A percentile compares a stretch with the other conserved stretches of the same genome.
Evolutionary conservation across 2,113 vertebrate species (phyloP).

Genomic region (Saccopteryx leptura): DNA sequence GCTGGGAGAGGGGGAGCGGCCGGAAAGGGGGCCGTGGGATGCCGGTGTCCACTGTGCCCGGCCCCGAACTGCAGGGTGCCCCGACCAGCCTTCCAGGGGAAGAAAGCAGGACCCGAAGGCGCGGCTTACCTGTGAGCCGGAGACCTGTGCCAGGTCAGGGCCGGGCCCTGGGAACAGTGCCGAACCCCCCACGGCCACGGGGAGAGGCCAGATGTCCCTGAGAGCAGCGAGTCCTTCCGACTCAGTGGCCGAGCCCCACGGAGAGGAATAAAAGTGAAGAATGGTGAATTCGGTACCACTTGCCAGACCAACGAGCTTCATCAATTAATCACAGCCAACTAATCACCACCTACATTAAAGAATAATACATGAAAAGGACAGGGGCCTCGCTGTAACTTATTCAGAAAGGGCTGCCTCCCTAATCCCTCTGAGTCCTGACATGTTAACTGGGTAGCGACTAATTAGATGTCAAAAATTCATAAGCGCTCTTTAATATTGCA

Average conservation of each 20-base stretch:
- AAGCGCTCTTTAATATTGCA: slow-evolving; percentile 99
- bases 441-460: slow-evolving; percentile 99
- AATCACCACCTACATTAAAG: slow-evolving; percentile 99
- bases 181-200: not conserved
- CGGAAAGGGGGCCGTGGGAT: not conserved
- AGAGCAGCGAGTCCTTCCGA: slow-evolving; percentile 81
- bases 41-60: not conserved
- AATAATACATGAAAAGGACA: slow-evolving; percentile 96
- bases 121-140: not conserved
- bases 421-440: slow-evolving; percentile 96
- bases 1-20: not conserved
- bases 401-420: slow-evolving; percentile 95
- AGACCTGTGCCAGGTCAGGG: slow-evolving; percentile 66
- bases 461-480: slow-evolving; percentile 99
- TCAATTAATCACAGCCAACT: slow-evolving; percentile 99
- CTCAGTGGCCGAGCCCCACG: slow-evolving; percentile 81
- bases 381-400: slow-evolving; percentile 93
- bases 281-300: slow-evolving; percentile 90
- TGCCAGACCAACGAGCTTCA: slow-evolving; percentile 93
- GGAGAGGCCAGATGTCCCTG: slow-evolving; percentile 68
- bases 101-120: accelerated
- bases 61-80: accelerated
- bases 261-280: slow-evolving; percentile 88
- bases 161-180: slow-evolving; percentile 63
- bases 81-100: not conserved